Evolutionary conservation across 2,113 vertebrate species (phyloP).

Genomic region (Gopherus flavomarginatus): DNA sequence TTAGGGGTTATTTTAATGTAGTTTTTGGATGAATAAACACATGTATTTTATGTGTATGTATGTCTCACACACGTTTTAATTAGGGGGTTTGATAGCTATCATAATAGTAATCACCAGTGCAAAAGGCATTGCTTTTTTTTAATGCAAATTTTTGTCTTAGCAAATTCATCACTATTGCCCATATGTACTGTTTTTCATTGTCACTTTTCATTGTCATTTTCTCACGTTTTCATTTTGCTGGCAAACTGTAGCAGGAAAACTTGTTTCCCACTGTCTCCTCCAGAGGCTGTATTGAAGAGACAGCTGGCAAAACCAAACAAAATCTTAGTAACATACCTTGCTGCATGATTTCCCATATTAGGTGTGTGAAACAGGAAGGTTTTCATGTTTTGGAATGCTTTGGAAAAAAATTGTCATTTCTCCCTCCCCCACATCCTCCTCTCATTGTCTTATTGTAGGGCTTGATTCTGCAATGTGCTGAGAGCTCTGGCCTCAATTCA

Average conservation of each 20-base stretch:
- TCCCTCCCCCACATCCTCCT: background rate
- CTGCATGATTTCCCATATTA: constrained; percentile 47
- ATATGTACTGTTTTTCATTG: constrained; percentile 45
- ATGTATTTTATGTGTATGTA: accelerated
- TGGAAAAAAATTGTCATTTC: background rate
- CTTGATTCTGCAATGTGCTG: background rate
- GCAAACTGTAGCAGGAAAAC: constrained; percentile 28
- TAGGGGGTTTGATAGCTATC: background rate
- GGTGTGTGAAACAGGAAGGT: constrained; percentile 25
- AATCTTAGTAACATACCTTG: background rate
- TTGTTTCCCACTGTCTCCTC: background rate
- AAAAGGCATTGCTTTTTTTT: constrained; percentile 18
- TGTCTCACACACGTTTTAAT: background rate
- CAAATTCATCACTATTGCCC: background rate
- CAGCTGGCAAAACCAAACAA: constrained; percentile 12
- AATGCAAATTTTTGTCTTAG: constrained; percentile 29
- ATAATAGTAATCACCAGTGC: background rate
- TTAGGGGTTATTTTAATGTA: background rate
- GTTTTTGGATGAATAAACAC: background rate
- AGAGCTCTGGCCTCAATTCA: background rate
- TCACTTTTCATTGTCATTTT: constrained; percentile 57
- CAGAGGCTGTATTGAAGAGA: background rate
- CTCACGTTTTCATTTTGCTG: constrained; percentile 57
- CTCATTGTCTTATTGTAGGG: background rate
- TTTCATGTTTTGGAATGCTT: background rate